phyloP scores from a whole-genome alignment of 2,888 invertebrate genomes.

The Hirtodrosophila duncani region DNA sequence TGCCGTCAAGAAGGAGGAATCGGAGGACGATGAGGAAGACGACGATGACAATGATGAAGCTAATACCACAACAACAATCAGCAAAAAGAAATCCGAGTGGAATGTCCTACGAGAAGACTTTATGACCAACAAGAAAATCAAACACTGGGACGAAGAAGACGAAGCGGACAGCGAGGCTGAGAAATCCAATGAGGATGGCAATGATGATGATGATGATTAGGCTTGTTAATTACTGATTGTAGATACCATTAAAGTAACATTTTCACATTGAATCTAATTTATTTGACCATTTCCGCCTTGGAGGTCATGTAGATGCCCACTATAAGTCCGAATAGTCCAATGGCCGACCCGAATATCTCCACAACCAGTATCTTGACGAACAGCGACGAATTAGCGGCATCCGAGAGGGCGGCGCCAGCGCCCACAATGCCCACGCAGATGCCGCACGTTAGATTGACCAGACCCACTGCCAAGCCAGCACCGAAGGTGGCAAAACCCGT shows the following conservation, averaged over 20 bases:
- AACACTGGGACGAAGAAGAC: slow-evolving; percentile 92
- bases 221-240: no score
- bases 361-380: slow-evolving; percentile 99
- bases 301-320: slow-evolving; percentile 97
- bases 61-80: slow-evolving; percentile 4
- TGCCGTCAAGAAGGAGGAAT: slow-evolving; percentile 79
- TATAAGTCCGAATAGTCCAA: slow-evolving; percentile 98
- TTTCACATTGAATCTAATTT: slow-evolving; percentile 13
- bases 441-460: slow-evolving; percentile 95
- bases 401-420: slow-evolving; percentile 98
- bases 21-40: slow-evolving; percentile 73
- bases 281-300: slow-evolving; percentile 84
- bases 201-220: slow-evolving; percentile 35
- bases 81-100: slow-evolving; percentile 80
- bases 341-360: slow-evolving; percentile 99
- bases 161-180: slow-evolving; percentile 50
- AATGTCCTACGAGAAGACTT: slow-evolving; percentile 88
- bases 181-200: slow-evolving; percentile 24
- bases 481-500: slow-evolving; percentile 97
- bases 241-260: slow-evolving; percentile 18
- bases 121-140: slow-evolving; percentile 92
- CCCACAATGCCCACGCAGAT: slow-evolving; percentile 98
- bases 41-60: slow-evolving; percentile 71
- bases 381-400: slow-evolving; percentile 96
- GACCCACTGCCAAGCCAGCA: slow-evolving; percentile 94